Base-by-base conservation (phyloP, 1,140 invertebrate species). In the Chrysoperla carnea region DNA sequence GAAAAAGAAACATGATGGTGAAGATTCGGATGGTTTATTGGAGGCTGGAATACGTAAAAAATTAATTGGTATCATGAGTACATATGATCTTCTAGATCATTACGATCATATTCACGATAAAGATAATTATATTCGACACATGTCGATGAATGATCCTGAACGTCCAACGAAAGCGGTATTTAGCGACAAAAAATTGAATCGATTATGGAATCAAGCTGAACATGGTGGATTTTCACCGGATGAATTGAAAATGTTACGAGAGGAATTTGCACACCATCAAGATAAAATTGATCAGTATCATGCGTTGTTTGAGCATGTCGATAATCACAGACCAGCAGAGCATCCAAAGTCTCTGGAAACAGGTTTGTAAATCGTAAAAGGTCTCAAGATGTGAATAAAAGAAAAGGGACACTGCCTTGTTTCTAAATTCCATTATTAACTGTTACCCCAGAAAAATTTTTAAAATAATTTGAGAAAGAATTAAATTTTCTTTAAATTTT, bases 231-330 rank as follows among this genome's bases (percentile, higher is more conserved):
- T 93, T 58, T 78, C 78, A 39, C 63, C 75, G 50, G 77, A 84
- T 51, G 88, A 95, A 62, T 52, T 95, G 13, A 63, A 80, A 48
- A 74, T 81, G 9, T 61, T 95, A 6, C 86, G 83, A 54, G 81
- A 93, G 62, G 90, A 94, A 62, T 94, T 95, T 55, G 61, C 62
- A 37, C 88, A 92, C 62, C 87, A 94, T 58, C 87, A 95, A 62
- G 81, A 92, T 47, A 93, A 92, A 64, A 73, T 95, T 14, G 81
- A 93, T 58, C 78, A 93, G 52, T 93, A 89, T 55, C 82, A 86
- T 63, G 74, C 76, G 37, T 50, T 94, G 14, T 63, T 90, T 11
- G 71, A 76, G 52, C 75, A 84, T 48, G 64, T 82, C 13, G 74
- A 78, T 23, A 23, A 23, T 3, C 17, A 23, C 5, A 23, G 5